Evolutionary conservation across 2,797 vertebrate species (phyloP).

Genomic region (Danio kyathit): DNA sequence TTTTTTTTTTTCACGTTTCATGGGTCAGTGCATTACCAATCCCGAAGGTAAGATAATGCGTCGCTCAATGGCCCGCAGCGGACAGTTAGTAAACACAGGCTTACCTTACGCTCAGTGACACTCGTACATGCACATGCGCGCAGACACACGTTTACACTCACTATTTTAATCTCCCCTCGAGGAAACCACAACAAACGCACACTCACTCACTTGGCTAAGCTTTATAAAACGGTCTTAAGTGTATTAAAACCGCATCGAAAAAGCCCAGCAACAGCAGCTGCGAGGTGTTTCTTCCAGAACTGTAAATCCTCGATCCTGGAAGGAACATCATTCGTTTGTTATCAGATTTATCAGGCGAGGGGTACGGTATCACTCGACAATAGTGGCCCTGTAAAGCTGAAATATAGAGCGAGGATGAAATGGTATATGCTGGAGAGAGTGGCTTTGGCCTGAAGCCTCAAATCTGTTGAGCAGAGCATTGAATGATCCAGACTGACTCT

Average conservation of each 20-base stretch:
- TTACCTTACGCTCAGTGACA: constrained; percentile 1
- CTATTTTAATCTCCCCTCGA: constrained; percentile 38
- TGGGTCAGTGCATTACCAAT: constrained; percentile 9
- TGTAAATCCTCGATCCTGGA: constrained; percentile 19
- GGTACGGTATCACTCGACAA: constrained; percentile 9
- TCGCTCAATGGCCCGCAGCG: background rate
- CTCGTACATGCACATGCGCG: constrained; percentile 3
- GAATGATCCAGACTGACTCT: background rate
- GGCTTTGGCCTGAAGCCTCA: constrained; percentile 23
- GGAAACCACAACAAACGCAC: constrained; percentile 31
- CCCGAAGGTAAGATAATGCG: constrained; percentile 3
- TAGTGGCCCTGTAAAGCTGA: constrained; percentile 14
- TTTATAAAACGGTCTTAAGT: constrained; percentile 39
- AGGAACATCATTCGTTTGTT: constrained; percentile 33
- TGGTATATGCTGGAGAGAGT: background rate
- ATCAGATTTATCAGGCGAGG: constrained; percentile 10
- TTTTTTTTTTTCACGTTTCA: background rate
- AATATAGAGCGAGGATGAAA: constrained; percentile 20
- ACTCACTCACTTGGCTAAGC: constrained; percentile 6
- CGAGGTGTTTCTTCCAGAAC: constrained; percentile 12
- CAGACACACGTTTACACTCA: constrained; percentile 29
- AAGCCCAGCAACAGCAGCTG: constrained; percentile 12
- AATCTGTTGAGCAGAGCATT: constrained; percentile 29
- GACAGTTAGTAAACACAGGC: constrained; percentile 16
- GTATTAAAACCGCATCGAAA: constrained; percentile 32